Percentiles rank a stretch among this genome's conserved stretches.
phyloP scores from a whole-genome alignment of 2,797 vertebrate genomes.

The Sebastes matsubarae region DNA sequence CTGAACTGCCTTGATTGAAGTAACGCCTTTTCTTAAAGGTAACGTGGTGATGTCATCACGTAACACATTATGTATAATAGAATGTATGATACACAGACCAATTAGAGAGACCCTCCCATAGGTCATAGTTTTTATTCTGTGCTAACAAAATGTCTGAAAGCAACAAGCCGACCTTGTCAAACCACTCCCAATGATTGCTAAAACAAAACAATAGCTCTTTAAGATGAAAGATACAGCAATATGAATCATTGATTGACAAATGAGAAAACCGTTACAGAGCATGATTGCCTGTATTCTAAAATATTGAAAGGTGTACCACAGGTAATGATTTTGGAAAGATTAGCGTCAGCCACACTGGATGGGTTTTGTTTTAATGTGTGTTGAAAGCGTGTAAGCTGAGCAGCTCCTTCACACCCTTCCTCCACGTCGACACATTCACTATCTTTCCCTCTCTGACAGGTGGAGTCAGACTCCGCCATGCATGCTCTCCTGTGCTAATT shows the following conservation, averaged over 20 bases:
- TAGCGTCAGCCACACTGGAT: conserved; percentile 27
- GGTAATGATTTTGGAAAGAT: conserved; percentile 34
- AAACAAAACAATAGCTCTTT: neutral
- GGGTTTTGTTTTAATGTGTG: conserved; percentile 49
- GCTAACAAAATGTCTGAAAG: neutral
- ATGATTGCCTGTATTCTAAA: conserved; percentile 2
- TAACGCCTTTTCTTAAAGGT: too few relatives aligned
- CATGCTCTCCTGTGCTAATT: conserved; percentile 76
- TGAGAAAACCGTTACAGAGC: neutral
- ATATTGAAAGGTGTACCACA: conserved; percentile 5
- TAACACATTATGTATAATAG: too few relatives aligned
- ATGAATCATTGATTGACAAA: neutral
- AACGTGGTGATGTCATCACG: too few relatives aligned
- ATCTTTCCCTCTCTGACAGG: conserved; percentile 71
- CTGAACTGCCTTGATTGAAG: too few relatives aligned
- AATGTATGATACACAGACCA: neutral
- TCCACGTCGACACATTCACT: conserved; percentile 45
- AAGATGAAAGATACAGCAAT: neutral
- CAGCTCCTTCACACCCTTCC: conserved; percentile 54
- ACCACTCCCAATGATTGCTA: neutral
- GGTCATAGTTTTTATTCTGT: neutral
- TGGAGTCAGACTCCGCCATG: conserved; percentile 65
- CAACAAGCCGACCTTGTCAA: neutral
- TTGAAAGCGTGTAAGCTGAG: conserved; percentile 44
- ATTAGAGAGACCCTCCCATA: neutral